Evolutionary conservation across 2,113 vertebrate genomes (phyloP).

Genomic region (Ivindomyrus marchei): DNA sequence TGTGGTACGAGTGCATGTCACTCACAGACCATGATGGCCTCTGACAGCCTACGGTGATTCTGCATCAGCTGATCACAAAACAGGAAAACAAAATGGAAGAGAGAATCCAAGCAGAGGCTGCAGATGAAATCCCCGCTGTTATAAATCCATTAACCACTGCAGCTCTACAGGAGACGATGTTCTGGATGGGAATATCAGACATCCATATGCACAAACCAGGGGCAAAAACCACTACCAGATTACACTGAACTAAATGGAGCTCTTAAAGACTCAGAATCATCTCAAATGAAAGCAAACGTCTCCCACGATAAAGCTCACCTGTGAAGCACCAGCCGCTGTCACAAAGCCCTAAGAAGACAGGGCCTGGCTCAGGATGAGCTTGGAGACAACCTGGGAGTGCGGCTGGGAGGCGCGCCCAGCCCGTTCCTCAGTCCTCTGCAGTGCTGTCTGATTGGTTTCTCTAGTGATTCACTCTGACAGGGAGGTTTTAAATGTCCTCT

Average conservation of each 20-base stretch:
- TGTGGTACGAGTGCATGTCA: not conserved
- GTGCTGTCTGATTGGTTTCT: not conserved
- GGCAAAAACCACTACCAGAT: not conserved
- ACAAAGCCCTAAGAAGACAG: not conserved
- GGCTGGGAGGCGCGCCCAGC: not conserved
- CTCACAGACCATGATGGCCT: not conserved
- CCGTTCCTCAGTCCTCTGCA: not conserved
- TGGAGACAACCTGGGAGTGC: not conserved
- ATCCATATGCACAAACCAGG: not conserved
- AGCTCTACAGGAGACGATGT: not conserved
- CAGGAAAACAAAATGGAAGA: not conserved
- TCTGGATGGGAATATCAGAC: not conserved
- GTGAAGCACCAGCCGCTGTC: not conserved
- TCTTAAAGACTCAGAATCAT: not conserved
- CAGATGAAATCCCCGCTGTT: not conserved
- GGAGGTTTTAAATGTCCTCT: slow-evolving; percentile 9
- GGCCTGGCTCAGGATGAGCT: not conserved
- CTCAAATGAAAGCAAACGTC: not conserved
- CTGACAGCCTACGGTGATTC: not conserved
- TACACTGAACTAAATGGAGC: not conserved
- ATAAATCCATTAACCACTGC: not conserved
- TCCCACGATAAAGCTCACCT: not conserved
- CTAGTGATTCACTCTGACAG: slow-evolving; percentile 6
- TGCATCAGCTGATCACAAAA: not conserved
- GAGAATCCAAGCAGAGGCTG: not conserved